A percentile compares a stretch with the other conserved stretches of the same genome.
phyloP scores from a whole-genome alignment of 2,888 invertebrate genomes.

The Agrochola litura region DNA sequence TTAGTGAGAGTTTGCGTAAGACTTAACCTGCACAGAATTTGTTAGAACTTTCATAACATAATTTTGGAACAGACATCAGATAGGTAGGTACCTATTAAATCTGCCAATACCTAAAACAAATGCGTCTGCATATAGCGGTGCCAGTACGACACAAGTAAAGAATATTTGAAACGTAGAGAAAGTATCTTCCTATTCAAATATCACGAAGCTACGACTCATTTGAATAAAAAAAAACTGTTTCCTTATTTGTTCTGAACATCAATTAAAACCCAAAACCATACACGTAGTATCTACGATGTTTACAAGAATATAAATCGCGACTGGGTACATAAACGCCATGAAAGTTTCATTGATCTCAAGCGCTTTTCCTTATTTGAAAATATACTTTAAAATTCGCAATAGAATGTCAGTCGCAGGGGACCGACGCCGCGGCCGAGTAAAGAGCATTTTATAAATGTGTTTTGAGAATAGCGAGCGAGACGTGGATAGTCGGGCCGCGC shows the following conservation, averaged over 20 bases:
- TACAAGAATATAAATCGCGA: slow-evolving; percentile 70
- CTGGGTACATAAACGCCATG: slow-evolving; percentile 72
- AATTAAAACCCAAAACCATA: slow-evolving; percentile 37
- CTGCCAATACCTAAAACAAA: neutral
- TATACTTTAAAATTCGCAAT: slow-evolving; percentile 87
- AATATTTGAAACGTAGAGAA: neutral
- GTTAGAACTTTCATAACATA: neutral
- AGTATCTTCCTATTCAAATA: neutral
- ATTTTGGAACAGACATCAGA: neutral
- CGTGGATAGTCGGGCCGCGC: slow-evolving; percentile 77
- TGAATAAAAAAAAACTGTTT: neutral
- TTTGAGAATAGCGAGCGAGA: slow-evolving; percentile 85
- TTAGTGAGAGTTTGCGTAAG: neutral
- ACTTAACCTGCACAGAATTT: neutral
- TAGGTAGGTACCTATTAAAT: neutral
- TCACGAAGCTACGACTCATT: neutral
- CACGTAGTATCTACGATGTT: slow-evolving; percentile 47
- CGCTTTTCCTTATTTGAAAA: slow-evolving; percentile 83
- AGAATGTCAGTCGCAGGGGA: slow-evolving; percentile 88
- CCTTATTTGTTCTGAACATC: neutral
- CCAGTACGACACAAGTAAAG: neutral
- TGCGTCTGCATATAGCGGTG: neutral
- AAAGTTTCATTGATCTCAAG: slow-evolving; percentile 84
- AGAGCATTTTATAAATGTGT: slow-evolving; percentile 90
- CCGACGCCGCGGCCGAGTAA: slow-evolving; percentile 83